phyloP scores from a whole-genome alignment of 92 coral and sea anemone genomes.

The Plumapathes pennacea region DNA sequence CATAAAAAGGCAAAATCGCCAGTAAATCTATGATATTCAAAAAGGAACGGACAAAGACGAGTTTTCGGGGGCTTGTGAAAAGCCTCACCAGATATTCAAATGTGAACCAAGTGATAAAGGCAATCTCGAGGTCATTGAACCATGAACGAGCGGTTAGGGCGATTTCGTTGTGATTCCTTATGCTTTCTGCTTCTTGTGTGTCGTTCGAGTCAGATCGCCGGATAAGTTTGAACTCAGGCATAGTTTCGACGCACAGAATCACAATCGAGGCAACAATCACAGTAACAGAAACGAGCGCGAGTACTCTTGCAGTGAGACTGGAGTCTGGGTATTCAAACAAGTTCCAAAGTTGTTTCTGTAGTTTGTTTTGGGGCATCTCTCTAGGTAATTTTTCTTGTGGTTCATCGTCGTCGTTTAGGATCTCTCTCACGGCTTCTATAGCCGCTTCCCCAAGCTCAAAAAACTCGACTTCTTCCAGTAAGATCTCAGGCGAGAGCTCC shows the following conservation, averaged over 20 bases:
- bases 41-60: constrained; percentile 70
- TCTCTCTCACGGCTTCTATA: constrained; percentile 80
- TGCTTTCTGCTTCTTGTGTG: constrained; percentile 37
- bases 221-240: constrained; percentile 67
- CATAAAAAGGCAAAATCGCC: constrained; percentile 92
- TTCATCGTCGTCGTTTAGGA: constrained; percentile 74
- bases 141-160: constrained; percentile 46
- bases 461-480: constrained; percentile 91
- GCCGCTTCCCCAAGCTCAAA: constrained; percentile 96
- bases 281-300: constrained; percentile 86
- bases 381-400: constrained; percentile 53
- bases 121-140: constrained; percentile 80
- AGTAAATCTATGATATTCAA: constrained; percentile 91
- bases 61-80: constrained; percentile 76
- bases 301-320: constrained; percentile 69
- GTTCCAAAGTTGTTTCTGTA: constrained; percentile 78
- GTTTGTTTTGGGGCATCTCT: constrained; percentile 48
- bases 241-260: constrained; percentile 85
- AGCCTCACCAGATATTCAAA: constrained; percentile 87
- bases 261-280: constrained; percentile 89
- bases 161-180: constrained; percentile 52
- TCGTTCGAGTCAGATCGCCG: constrained; percentile 56
- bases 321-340: constrained; percentile 95
- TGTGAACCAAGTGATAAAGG: constrained; percentile 94
- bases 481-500: constrained; percentile 89